phyloP scores from a whole-genome alignment of 2,888 invertebrate species.

The Tricholauxania praeusta region DNA sequence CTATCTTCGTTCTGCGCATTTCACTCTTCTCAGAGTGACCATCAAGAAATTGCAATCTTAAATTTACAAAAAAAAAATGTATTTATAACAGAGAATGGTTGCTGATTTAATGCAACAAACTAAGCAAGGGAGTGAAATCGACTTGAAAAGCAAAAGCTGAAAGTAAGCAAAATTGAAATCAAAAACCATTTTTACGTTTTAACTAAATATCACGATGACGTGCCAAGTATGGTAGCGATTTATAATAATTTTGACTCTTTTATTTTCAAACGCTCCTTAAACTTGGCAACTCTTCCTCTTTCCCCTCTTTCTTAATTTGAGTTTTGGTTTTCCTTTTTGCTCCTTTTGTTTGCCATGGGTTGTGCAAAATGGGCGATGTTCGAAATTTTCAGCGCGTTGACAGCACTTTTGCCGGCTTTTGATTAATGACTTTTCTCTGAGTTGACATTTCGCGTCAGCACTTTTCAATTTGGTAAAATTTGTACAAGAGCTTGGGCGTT shows the following conservation, averaged over 20 bases:
- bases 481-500: not conserved
- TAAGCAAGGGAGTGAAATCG: too few relatives aligned
- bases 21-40: too few relatives aligned
- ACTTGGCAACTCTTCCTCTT: too few relatives aligned
- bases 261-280: too few relatives aligned
- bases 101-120: not conserved
- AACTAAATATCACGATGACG: constrained; percentile 11
- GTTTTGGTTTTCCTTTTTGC: too few relatives aligned
- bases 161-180: too few relatives aligned
- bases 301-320: too few relatives aligned
- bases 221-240: constrained; percentile 11
- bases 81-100: not conserved
- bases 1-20: too few relatives aligned
- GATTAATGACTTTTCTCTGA: constrained; percentile 35
- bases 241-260: not conserved
- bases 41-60: constrained; percentile 14
- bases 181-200: not conserved
- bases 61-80: not conserved
- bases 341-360: not conserved
- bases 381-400: constrained; percentile 15
- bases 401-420: constrained; percentile 31
- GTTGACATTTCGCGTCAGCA: constrained; percentile 37
- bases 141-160: too few relatives aligned
- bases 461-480: constrained; percentile 16
- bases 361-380: constrained; percentile 3